Evolutionary conservation across 2,113 vertebrate species (phyloP), one percentile per base, ranked within the genome.

Genomic region (Brevimyrus niger): DNA sequence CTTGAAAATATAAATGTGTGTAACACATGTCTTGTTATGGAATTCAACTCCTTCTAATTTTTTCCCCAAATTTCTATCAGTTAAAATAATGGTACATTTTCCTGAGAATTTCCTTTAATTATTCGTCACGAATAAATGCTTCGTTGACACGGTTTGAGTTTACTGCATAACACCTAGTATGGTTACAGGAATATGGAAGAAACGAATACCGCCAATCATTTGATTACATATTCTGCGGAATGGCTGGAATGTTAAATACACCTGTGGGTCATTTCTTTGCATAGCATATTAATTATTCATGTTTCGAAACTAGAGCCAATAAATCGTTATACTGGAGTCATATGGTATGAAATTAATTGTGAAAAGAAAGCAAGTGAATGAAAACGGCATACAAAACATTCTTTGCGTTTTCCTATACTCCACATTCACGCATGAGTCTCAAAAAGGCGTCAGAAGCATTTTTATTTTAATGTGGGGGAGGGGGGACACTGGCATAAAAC

Each of bases 251-350:
- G 31, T 15, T 80, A 80, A 80, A 38, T 17, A 42, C 73, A 80
- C 38, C 73, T 80, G 73, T 80, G 73, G 73, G 35, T 19, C 13
- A 80, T 42, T 38, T 38, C 35, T 35, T 76, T 76, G 27, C 69
- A 76, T 76, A 76, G 48, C n/a, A 6, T 73, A 76, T 88, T 44
- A 61, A 87, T 87, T 61, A 87, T 87, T 87, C 21, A 87, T 38
- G 8, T 10, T 87, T 61, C 23, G 35, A 9, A 55, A 35, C 51
- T 55, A 87, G 27, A 58, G 17, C 35, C 50, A 42, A 23, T 44
- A 61, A 88, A 65, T 65, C 23, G 15, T 19, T 80, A 80, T 80
- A 42, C 17, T 7, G 31, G 38, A 80, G 35, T 80, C 35, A 80
- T 38, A n/a, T 80, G 35, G 35, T 42, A 80, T 80, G 35, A 8